Base-by-base conservation (phyloP, 2,888 invertebrate species). In the Parasteatoda lunata region DNA sequence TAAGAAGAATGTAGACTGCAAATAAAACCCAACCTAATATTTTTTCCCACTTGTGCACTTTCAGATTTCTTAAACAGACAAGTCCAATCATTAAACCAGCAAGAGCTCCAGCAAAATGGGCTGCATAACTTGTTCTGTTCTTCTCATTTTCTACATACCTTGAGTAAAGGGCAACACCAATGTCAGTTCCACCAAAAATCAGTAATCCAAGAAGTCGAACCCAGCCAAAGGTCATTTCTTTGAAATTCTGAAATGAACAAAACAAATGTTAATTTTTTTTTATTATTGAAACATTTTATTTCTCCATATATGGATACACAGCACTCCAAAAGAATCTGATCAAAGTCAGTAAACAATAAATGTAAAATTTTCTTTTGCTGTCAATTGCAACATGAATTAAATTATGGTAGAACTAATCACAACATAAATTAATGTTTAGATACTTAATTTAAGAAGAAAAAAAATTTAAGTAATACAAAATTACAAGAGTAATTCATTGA, bases 211-310 rank as follows among this genome's bases (percentile, higher is more conserved):
- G 91, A 48, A 98, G 93, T 91, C 98, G 96, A 8, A 96, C 93
- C 89, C 96, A 94, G 1, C 97, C 97, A 91, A 95, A 97, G 91
- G 98, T 96, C 99, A 99, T 99, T 93, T 99, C 97, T 15, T 94
- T 93, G 97, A 98, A 99, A 92, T 99, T 99, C 97, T 97, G 93
- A 45, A 84, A 82, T 59, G 30, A 30, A 30, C 13, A 64, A 77
- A 64, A 52, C 64, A 15, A 70, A 51, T 66, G 13, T 15, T 59
- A 59, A n/a, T 11, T 7, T 9, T 8, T n/a, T 30, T 30, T 30
- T 30, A 30, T 30, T 2, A 30, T 30, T 30, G 30, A 30, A 30
- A 30, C 30, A 30, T 30, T 30, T 30, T 2, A 30, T 30, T 30
- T 2, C 0, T 30, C 30, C 30, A 30, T 30, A 2, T 0, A 30